Percentiles rank a stretch among this genome's conserved stretches.
Conservation (phyloP, 2,797 vertebrate species). For the Halcyon badia region DNA sequence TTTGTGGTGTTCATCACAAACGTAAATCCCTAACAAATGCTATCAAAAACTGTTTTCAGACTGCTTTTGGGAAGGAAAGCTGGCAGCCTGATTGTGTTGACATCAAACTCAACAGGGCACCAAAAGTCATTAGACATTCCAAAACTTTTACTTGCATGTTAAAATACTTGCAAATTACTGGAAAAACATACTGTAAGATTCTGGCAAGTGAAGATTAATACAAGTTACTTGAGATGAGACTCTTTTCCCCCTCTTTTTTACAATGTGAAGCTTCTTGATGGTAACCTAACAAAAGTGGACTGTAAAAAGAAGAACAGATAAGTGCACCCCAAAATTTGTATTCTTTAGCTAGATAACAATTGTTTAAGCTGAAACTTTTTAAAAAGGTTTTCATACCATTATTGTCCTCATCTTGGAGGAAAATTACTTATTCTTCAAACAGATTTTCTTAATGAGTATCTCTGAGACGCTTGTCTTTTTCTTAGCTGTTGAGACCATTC, state of each 20-base stretch:
- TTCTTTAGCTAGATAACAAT: background rate
- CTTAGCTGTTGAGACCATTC: no score
- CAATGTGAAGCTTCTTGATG: background rate
- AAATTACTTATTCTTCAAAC: background rate
- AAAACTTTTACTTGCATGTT: background rate
- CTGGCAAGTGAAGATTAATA: background rate
- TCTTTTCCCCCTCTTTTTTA: background rate
- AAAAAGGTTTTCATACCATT: background rate
- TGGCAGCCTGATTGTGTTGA: background rate
- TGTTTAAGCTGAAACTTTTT: background rate
- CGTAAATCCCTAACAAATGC: background rate
- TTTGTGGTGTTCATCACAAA: background rate
- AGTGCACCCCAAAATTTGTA: background rate
- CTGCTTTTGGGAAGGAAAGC: background rate
- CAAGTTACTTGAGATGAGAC: background rate
- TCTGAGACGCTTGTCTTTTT: background rate
- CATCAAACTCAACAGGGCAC: background rate
- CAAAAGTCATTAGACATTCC: background rate
- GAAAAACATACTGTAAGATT: background rate
- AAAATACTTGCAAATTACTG: background rate
- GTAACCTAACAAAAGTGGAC: background rate
- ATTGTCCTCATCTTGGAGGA: background rate
- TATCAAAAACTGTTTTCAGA: background rate
- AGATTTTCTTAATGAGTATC: background rate
- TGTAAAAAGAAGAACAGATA: background rate